Base-by-base conservation (phyloP, 2,888 invertebrate genomes). In the Stenolophus ochropezus region DNA sequence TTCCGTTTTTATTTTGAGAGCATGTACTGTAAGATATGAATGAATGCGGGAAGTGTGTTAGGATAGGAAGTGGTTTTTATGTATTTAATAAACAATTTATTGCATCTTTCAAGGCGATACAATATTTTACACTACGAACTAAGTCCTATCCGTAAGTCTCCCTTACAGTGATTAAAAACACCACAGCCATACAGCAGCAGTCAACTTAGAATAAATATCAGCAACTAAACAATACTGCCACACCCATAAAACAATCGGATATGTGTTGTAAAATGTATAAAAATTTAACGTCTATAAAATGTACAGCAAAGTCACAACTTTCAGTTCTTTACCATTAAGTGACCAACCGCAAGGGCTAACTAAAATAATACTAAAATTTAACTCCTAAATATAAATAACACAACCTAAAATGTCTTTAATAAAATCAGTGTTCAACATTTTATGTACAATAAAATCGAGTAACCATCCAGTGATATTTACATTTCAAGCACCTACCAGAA, bases 51-150 rank as follows among this genome's bases (percentile, higher is more conserved):
- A 42, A 42, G 33, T 42, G 11, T 42, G 33, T 42, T 42, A 42
- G 33, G 33, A 42, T 42, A 42, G 33, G 33, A 42, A 42, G 33
- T 42, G 33, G 33, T 42, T 75, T 42, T 42, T 42, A 42, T 42
- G 33, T 42, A 42, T 42, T 79, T 79, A 79, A 71, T 79, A 79
- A 79, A 79, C 79, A 79, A 79, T 49, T 78, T 79, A 79, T 79
- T 79, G 79, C 79, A 79, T 79, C 79, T 69, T 69, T 79, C 27
- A 79, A 79, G 79, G 79, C 79, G 79, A 79, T 33, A 79, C 79
- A 79, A 79, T 79, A 79, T 79, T 49, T 14, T 20, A 79, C 71
- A 79, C 51, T 53, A 71, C 21, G 71, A 53, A 53, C 51, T 53
- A 53, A 53, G 6, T 58, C 61, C 61, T 61, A 61, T 51, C 74